Percentiles rank a stretch among this genome's conserved stretches.
phyloP scores from a whole-genome alignment of 2,113 vertebrate species.

The Solea senegalensis region DNA sequence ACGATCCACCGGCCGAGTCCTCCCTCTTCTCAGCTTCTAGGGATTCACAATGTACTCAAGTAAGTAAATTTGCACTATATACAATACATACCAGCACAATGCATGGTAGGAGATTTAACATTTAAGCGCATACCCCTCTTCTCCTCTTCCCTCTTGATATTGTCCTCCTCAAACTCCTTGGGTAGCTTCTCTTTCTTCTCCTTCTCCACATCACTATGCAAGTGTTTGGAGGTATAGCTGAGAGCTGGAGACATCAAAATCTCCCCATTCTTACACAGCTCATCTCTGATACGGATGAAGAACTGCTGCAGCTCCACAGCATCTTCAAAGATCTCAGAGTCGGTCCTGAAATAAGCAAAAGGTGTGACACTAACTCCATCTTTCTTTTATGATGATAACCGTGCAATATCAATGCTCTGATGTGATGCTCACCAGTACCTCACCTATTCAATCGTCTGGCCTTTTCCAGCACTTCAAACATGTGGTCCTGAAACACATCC shows the following conservation, averaged over 20 bases:
- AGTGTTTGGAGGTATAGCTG: constrained; percentile 96
- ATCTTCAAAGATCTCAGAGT: constrained; percentile 98
- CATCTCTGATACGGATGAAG: constrained; percentile 96
- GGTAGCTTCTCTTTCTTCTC: constrained; percentile 98
- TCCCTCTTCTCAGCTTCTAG: constrained; percentile 97
- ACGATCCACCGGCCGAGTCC: constrained; percentile 86
- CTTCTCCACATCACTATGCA: constrained; percentile 96
- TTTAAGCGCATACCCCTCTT: constrained; percentile 86
- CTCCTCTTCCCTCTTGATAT: constrained; percentile 96
- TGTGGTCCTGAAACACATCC: constrained; percentile 98
- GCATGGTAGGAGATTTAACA: not conserved
- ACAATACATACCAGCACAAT: too few species aligned
- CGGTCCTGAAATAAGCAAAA: constrained; percentile 83
- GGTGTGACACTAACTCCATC: not conserved
- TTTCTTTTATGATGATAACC: not conserved
- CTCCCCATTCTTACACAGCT: constrained; percentile 98
- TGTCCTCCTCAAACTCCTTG: constrained; percentile 97
- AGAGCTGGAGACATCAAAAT: constrained; percentile 96
- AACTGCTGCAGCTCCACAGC: constrained; percentile 98
- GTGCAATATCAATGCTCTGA: not conserved
- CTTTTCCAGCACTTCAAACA: constrained; percentile 98
- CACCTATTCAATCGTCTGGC: constrained; percentile 95
- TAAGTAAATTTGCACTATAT: not conserved
- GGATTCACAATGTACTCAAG: constrained; percentile 39
- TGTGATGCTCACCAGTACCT: constrained; percentile 25